Evolutionary conservation across 2,113 vertebrate genomes (phyloP).

Genomic region (Antigone vipio): DNA sequence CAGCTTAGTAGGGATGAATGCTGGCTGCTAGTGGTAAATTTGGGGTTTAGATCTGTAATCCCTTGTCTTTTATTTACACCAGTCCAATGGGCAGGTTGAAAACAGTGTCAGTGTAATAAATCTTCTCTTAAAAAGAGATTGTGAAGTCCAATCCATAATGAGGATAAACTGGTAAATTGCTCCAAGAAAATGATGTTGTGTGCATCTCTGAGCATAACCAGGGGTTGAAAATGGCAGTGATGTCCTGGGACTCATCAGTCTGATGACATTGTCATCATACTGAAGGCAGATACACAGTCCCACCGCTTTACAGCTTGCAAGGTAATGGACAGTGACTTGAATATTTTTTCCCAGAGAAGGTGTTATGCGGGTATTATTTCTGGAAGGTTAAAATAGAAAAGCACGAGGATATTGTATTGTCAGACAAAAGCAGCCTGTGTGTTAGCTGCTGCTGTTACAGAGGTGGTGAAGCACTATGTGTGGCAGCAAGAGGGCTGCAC

Average conservation of each 20-base stretch:
- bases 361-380: not conserved
- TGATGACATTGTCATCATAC: not conserved
- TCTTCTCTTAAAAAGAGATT: not conserved
- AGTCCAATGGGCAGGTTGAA: not conserved
- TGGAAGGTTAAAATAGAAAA: not conserved
- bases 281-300: not conserved
- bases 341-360: not conserved
- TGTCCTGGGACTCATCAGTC: not conserved
- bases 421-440: not conserved
- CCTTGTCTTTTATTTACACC: not conserved
- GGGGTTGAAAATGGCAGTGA: not conserved
- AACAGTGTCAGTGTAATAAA: not conserved
- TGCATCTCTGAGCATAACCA: not conserved
- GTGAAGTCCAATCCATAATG: not conserved
- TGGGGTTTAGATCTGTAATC: slow-evolving; percentile 12
- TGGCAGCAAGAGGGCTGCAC: rapidly evolving
- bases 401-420: not conserved
- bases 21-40: not conserved
- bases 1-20: not conserved
- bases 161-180: not conserved
- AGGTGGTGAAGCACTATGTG: too few relatives aligned
- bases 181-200: not conserved
- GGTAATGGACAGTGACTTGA: not conserved
- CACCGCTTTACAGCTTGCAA: not conserved
- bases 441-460: not conserved